Evolutionary conservation across 2,888 invertebrate genomes (phyloP).

Genomic region (Abrostola tripartita): DNA sequence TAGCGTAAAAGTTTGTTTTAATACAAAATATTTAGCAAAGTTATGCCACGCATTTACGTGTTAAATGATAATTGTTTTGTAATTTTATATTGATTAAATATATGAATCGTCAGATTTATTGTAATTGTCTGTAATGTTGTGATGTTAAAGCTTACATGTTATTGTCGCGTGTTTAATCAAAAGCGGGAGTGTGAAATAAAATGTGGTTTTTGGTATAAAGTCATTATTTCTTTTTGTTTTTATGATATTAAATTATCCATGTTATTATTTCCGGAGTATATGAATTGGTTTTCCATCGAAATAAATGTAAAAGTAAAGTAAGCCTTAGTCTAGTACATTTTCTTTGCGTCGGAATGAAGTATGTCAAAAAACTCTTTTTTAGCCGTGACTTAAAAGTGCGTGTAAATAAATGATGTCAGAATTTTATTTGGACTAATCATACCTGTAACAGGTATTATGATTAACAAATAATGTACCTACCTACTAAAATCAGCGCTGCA

Average conservation of each 20-base stretch:
- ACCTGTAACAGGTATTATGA: too few relatives aligned
- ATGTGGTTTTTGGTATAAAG: constrained; percentile 7
- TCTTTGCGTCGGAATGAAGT: too few relatives aligned
- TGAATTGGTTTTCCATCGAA: too few relatives aligned
- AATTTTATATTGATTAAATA: constrained; percentile 45
- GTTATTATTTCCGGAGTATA: too few relatives aligned
- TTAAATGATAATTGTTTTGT: constrained; percentile 48
- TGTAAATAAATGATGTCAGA: too few relatives aligned
- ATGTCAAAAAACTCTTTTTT: too few relatives aligned
- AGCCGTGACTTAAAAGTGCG: too few relatives aligned
- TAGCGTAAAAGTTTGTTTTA: constrained; percentile 50
- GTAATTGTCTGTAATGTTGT: constrained; percentile 25
- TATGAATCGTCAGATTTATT: constrained; percentile 27
- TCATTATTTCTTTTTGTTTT: constrained; percentile 1
- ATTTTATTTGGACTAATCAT: too few relatives aligned
- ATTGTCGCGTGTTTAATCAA: constrained; percentile 8
- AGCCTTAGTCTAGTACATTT: too few relatives aligned
- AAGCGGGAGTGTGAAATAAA: constrained; percentile 12
- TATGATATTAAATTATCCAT: neutral
- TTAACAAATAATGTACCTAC: too few relatives aligned
- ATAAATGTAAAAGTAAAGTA: too few relatives aligned
- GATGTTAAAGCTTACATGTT: constrained; percentile 23
- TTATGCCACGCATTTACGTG: constrained; percentile 42
- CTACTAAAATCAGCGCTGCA: too few relatives aligned
- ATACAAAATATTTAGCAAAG: constrained; percentile 29